Conservation (phyloP, 2,797 vertebrate genomes). For the Gambelia wislizenii region DNA sequence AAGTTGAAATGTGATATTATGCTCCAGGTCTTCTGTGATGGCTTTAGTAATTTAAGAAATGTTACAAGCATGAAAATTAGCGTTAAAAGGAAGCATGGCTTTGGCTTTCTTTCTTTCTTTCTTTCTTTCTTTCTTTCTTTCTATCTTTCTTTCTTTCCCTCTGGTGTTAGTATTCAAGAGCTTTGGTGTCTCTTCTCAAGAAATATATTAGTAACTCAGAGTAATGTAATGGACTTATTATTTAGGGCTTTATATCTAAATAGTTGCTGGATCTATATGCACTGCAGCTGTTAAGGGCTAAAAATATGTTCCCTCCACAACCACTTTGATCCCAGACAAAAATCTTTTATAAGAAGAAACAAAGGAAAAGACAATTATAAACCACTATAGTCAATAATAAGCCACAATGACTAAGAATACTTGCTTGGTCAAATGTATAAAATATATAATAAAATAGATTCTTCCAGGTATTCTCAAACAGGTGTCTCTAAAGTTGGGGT, state of each 20-base stretch:
- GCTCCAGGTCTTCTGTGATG: constrained; percentile 19
- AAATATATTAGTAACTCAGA: constrained; percentile 1
- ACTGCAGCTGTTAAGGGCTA: background rate
- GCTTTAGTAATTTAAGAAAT: constrained; percentile 35
- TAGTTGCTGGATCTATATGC: background rate
- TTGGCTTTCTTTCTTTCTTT: background rate
- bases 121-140: background rate
- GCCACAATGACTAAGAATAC: background rate
- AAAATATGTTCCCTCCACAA: background rate
- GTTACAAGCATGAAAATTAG: constrained; percentile 35
- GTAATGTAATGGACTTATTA: background rate
- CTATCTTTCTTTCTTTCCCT: background rate
- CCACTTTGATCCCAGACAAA: background rate
- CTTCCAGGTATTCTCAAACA: background rate
- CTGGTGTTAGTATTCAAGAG: background rate
- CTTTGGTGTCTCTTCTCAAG: background rate
- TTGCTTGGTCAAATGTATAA: background rate
- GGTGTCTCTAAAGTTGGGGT: background rate
- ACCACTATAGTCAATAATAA: background rate
- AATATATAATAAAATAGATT: background rate
- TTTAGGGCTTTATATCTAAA: background rate
- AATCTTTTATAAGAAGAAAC: background rate
- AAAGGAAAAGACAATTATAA: background rate
- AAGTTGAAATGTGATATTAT: constrained; percentile 28
- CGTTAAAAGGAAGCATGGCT: constrained; percentile 14